Evolutionary conservation across 2,113 vertebrate genomes (phyloP), one percentile per base, ranked within the genome.

Genomic region (Chaetodon auriga): DNA sequence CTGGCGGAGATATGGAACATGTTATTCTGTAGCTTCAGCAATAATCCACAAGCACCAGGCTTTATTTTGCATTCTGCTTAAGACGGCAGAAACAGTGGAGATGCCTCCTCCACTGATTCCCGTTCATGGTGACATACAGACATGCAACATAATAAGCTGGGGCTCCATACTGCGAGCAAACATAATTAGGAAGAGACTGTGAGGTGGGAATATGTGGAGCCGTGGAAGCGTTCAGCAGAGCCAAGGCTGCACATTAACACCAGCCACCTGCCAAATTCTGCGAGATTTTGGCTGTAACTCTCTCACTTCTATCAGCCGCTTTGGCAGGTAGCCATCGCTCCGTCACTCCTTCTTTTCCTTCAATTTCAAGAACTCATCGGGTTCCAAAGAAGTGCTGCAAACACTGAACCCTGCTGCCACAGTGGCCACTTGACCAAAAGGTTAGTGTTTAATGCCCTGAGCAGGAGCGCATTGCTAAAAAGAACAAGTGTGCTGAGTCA

Each of bases 31-130:
- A 38, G 71, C 61, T 74, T 81, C 78, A 85, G 80, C 86, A 76
- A 78, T 83, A 85, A 84, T 85, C 69, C 81, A 81, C 68, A 45
- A 6, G 18, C 45, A 65, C 43, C 36, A 36, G 46, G 48, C 71
- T 80, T 82, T 76, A 83, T 89, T 84, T 77, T 64, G 55, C 75
- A 64, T 91, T 87, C 74, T 92, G 90, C 82, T 84, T 84, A 81
- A 89, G 84, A 69, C 12, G 41, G 78, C 84, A 89, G 68, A 90
- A 90, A 88, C 43, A 62, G 68, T 62, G 38, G 71, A 60, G 73
- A 83, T 73, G 78, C 82, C 61, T 87, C 46, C 69, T 65, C 68
- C 30, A 13, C 70, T 53, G 54, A 71, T 87, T 77, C 60, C 58
- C 41, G 12, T 65, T 72, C 62, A 68, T 21, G 0, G 23, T 64